Conservation (phyloP, 2,888 invertebrate genomes). For the Eudasyphora cyanicolor region DNA sequence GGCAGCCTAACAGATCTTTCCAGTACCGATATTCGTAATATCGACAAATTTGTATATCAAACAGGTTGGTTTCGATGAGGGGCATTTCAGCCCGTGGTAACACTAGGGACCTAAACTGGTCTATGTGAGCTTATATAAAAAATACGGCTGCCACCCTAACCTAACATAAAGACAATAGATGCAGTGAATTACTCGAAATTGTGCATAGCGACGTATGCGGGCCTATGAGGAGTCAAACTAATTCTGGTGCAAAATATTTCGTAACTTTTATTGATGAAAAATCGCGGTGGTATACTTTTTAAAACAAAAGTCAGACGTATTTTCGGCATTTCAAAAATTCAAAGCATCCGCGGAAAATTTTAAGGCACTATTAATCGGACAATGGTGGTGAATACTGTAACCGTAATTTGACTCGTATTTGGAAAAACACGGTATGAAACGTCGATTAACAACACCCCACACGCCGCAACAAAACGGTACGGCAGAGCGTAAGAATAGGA, state of each 20-base stretch:
- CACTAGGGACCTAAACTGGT: too few relatives aligned
- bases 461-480: constrained; percentile 67
- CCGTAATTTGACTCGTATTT: constrained; percentile 59
- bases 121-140: too few relatives aligned
- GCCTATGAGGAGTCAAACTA: constrained; percentile 49
- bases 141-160: too few relatives aligned
- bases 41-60: too few relatives aligned
- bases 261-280: constrained; percentile 58
- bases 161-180: too few relatives aligned
- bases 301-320: constrained; percentile 56
- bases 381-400: constrained; percentile 66
- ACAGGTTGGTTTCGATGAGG: too few relatives aligned
- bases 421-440: constrained; percentile 58
- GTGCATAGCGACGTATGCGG: constrained; percentile 59
- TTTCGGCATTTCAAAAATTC: constrained; percentile 50
- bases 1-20: too few relatives aligned
- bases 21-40: too few relatives aligned
- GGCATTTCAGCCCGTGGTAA: too few relatives aligned
- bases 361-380: constrained; percentile 56
- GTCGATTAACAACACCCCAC: constrained; percentile 58
- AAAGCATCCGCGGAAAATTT: constrained; percentile 48
- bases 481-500: constrained; percentile 66
- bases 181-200: constrained; percentile 50
- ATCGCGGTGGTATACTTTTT: constrained; percentile 51
- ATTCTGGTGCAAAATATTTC: constrained; percentile 47